phyloP scores from a whole-genome alignment of 2,888 invertebrate genomes.

The Amitus sp. region DNA sequence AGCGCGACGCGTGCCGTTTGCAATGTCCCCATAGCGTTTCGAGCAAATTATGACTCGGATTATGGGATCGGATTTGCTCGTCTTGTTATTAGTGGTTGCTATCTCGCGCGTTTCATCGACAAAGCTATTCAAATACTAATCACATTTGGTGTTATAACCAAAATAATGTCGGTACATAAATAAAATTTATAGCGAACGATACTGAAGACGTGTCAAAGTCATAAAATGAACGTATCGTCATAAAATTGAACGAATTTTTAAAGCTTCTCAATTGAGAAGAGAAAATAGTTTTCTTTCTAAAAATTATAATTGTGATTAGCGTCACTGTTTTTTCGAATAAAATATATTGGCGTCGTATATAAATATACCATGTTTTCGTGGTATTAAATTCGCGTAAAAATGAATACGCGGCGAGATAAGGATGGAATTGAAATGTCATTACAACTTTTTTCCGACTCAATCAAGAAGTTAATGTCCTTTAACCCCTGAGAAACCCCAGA shows the following conservation, averaged over 20 bases:
- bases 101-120: constrained; percentile 31
- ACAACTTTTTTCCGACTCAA: constrained; percentile 63
- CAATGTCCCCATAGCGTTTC: constrained; percentile 43
- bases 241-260: not conserved
- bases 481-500: constrained; percentile 56
- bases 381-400: not conserved
- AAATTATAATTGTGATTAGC: no score
- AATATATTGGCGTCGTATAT: no score
- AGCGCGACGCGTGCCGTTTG: constrained; percentile 53
- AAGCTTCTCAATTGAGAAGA: no score
- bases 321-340: no score
- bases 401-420: not conserved
- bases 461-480: constrained; percentile 64
- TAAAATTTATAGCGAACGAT: not conserved
- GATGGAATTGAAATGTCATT: constrained; percentile 62
- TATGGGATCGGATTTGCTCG: constrained; percentile 48
- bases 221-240: not conserved
- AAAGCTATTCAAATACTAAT: constrained; percentile 12
- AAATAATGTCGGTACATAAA: constrained; percentile 12
- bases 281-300: no score
- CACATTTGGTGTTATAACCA: constrained; percentile 12
- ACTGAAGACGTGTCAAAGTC: not conserved
- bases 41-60: constrained; percentile 49
- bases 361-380: not conserved
- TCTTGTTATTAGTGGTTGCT: constrained; percentile 34